phyloP scores from a whole-genome alignment of 2,113 vertebrate genomes.

The Macrotis lagotis region DNA sequence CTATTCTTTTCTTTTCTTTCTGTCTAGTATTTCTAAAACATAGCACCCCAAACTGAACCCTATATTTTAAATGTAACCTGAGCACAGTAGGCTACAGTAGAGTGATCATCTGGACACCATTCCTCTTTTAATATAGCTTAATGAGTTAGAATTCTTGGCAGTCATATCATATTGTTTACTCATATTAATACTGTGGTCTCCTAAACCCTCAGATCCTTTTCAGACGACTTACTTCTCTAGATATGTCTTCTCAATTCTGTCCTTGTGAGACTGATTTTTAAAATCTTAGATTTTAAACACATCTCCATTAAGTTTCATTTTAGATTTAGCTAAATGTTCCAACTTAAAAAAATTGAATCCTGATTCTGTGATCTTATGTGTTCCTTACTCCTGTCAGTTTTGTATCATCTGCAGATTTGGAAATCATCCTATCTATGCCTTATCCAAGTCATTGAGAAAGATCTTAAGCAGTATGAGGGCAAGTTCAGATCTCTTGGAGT shows the following conservation, averaged over 20 bases:
- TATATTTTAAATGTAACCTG: not conserved
- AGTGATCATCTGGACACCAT: not conserved
- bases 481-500: not conserved
- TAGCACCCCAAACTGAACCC: not conserved
- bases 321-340: not conserved
- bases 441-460: not conserved
- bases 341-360: not conserved
- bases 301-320: not conserved
- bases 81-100: not conserved
- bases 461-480: not conserved
- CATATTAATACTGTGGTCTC: not conserved
- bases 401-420: not conserved
- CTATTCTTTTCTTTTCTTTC: not conserved
- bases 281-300: not conserved
- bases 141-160: not conserved
- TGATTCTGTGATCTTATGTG: not conserved
- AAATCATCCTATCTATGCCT: not conserved
- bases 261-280: not conserved
- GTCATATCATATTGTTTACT: not conserved
- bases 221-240: not conserved
- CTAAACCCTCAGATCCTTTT: not conserved
- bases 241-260: not conserved
- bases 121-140: not conserved
- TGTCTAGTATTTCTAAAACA: not conserved
- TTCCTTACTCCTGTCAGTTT: not conserved